Evolutionary conservation across 2,113 vertebrate species (phyloP).

Genomic region (Python bivittatus): DNA sequence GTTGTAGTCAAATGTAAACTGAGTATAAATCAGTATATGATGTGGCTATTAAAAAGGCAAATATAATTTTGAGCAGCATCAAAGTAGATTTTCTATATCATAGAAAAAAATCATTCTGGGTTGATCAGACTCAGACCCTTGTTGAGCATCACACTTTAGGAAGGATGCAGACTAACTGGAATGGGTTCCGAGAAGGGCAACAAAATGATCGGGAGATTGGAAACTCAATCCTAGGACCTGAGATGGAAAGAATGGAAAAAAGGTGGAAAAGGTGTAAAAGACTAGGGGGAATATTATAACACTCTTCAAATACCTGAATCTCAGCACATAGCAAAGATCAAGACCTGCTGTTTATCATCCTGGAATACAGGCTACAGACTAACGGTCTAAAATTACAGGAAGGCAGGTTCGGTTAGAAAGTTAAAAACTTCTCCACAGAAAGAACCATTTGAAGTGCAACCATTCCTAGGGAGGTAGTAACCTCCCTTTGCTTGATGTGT

Average conservation of each 20-base stretch:
- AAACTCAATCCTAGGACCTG: neutral
- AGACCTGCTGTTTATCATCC: neutral
- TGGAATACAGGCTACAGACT: neutral
- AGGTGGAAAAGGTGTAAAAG: neutral
- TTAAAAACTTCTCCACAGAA: neutral
- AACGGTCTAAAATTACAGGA: neutral
- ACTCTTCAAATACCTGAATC: neutral
- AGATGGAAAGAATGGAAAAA: neutral
- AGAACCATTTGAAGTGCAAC: neutral
- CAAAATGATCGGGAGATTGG: neutral
- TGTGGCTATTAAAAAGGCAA: neutral
- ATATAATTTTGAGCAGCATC: neutral
- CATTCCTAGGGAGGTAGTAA: neutral
- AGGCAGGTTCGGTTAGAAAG: neutral
- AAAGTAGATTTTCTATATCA: neutral
- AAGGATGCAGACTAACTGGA: neutral
- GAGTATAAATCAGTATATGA: neutral
- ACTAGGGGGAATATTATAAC: neutral
- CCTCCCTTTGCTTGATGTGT: neutral
- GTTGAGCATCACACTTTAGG: neutral
- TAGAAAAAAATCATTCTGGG: neutral
- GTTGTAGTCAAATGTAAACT: neutral
- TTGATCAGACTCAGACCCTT: neutral
- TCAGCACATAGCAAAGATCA: neutral
- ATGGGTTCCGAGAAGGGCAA: neutral